A percentile compares a stretch with the other conserved stretches of the same genome.
phyloP scores from a whole-genome alignment of 2,888 invertebrate species.

The Archips xylosteana region DNA sequence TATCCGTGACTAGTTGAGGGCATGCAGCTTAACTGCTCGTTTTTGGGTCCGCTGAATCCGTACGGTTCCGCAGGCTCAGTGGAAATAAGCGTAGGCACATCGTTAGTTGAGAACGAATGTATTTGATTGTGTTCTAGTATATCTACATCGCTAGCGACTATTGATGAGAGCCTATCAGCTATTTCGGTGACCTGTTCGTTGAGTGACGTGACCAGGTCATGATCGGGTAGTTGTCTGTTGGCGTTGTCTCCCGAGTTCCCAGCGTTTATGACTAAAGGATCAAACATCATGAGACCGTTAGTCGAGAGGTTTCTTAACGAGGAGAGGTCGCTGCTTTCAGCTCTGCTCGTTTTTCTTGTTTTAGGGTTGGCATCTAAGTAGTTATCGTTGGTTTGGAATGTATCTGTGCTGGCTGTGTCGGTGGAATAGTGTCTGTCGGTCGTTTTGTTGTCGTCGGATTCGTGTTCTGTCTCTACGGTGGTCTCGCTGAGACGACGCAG shows the following conservation, averaged over 20 bases:
- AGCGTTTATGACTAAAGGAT: constrained; percentile 78
- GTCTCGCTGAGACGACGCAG: constrained; percentile 67
- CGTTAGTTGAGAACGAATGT: constrained; percentile 79
- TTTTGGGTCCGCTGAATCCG: constrained; percentile 65
- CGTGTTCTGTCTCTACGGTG: constrained; percentile 54
- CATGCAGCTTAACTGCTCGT: constrained; percentile 79
- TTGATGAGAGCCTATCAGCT: constrained; percentile 77
- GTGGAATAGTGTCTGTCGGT: constrained; percentile 51
- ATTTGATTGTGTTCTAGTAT: constrained; percentile 68
- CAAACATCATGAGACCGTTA: constrained; percentile 81
- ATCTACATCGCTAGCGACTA: constrained; percentile 69
- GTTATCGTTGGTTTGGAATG: constrained; percentile 68
- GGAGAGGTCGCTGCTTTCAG: constrained; percentile 69
- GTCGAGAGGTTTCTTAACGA: constrained; percentile 78
- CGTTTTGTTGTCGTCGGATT: constrained; percentile 53
- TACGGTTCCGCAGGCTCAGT: constrained; percentile 63
- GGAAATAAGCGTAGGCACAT: constrained; percentile 73
- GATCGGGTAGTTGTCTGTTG: constrained; percentile 73
- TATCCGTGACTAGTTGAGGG: constrained; percentile 88
- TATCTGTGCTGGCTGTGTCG: constrained; percentile 66
- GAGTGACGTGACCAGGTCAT: constrained; percentile 77
- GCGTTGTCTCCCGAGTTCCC: constrained; percentile 60
- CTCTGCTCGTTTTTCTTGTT: constrained; percentile 70
- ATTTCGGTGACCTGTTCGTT: constrained; percentile 83
- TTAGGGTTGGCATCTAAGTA: constrained; percentile 51